Base-by-base conservation (phyloP, 2,113 vertebrate species). In the Globicephala melas region DNA sequence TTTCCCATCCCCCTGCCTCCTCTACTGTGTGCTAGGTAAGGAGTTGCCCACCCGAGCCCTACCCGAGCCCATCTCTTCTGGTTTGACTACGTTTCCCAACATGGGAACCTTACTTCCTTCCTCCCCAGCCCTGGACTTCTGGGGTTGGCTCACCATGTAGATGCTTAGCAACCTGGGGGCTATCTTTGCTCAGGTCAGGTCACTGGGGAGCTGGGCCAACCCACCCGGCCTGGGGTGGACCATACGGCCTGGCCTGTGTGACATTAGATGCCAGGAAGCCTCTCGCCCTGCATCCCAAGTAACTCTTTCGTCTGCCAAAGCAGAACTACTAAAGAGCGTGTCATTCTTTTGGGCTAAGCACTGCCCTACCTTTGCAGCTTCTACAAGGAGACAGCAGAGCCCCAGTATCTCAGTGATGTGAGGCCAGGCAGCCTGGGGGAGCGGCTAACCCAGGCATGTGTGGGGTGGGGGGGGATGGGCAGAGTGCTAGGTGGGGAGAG, bases 141-240 rank as follows among this genome's bases (percentile, higher is more conserved):
- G 36, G 63, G 8, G 58, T 13, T 25, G 81, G 68, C 68, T 88
- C 31, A 28, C 47, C 8, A 14, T 21, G 83, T 13, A 33, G 21
- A 18, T 25, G 12, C 50, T 79, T 62, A 38, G 36, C 87, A 65
- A 33, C n/a, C 26, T 23, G 36, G 31, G 36, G 50, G 63, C 62
- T 80, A 2, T 31, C 60, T 38, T 17, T 76, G 76, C 50, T 88
- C 13, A 36, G 33, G 23, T 62, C 33, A 31, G 84, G 33, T 13
- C 20, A 0, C 31, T 2, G 2, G 25, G 60, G 28, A 31, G 28
- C 25, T 7, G 0, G 6, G 10, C 53, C 60, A 36, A 33, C 18
- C 17, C 13, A 8, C 18, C 11, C 17, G 12, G 38, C 36, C 76
- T 50, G 12, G 1, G 33, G 23, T 26, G 21, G 38, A 47, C 63